Evolutionary conservation across 2,113 vertebrate species (phyloP), one percentile per base, ranked within the genome.

Genomic region (Orthonyx spaldingii): DNA sequence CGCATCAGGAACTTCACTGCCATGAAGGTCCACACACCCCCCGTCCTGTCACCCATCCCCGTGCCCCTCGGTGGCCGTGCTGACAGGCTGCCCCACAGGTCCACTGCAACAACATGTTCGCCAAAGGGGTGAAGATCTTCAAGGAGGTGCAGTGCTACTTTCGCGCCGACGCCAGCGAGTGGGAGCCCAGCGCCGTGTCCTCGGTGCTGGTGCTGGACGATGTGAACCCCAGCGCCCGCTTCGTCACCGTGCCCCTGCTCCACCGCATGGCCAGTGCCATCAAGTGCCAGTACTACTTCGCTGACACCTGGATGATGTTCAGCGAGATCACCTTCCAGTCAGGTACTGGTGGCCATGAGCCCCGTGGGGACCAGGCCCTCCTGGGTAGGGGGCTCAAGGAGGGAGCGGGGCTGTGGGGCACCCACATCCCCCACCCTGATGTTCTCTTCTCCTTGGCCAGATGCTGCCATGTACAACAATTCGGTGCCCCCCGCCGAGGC

Each of bases 271-370:
- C 99, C 95, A 98, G 98, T 2, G 97, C 98, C 96, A 99, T 99
- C 96, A 99, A 98, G 93, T 99, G 99, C 90, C 99, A 98, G 46
- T 99, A 99, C 94, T 98, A 98, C 96, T 99, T 99, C 3, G 97
- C 98, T 1, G 99, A 99, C 23, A 89, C 97, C 41, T 99, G 99
- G 99, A 98, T 99, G 99, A 98, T 99, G 98, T 99, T 99, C 98
- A 99, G 99, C 16, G 99, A 99, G 97, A 98, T 99, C 95, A 99
- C 99, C 90, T 99, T 99, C 97, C 99, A 99, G 92, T 99, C 99
- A 89, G 99, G 99, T 99, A 97, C 89, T 84, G 0, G 4, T 7
- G 0, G 1, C 46, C 41, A 15, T 0, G 0, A 61, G 52, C 9
- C 24, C 24, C 0, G 0, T 1, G 1, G 35, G 46, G 53, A 39